These are phyloP conservation scores for Microcebus tavaratra DNA, from an alignment of 2,113 vertebrate species.

Conservation along the genomic window DNA sequence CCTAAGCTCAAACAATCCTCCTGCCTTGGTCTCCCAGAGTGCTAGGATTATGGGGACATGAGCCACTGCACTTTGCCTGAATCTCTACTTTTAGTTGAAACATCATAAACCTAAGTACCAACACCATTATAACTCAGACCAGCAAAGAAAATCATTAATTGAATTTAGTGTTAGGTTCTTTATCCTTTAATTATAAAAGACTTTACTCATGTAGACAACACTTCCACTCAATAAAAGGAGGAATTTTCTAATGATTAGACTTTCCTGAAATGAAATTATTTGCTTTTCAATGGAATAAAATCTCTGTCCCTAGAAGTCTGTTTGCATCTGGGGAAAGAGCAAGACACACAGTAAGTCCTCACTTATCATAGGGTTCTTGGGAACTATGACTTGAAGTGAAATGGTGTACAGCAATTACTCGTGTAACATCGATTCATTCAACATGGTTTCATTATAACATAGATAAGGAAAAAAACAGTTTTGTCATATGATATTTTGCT, in stretches of 20 bases:
- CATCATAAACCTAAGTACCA: not conserved
- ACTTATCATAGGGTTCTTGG: not conserved
- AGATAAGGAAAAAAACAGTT: not conserved
- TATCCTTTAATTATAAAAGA: not conserved
- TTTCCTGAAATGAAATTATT: not conserved
- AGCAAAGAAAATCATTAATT: not conserved
- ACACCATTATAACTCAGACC: not conserved
- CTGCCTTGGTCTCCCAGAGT: too few relatives aligned
- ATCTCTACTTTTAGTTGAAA: slow-evolving; percentile 18
- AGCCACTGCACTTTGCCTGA: not conserved
- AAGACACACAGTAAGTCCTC: not conserved
- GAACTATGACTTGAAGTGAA: not conserved
- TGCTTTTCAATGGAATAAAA: not conserved
- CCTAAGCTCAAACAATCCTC: too few relatives aligned
- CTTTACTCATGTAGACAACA: not conserved
- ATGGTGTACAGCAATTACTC: not conserved
- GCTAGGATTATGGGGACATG: too few relatives aligned
- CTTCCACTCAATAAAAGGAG: not conserved
- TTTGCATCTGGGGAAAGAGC: not conserved
- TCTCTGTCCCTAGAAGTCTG: not conserved
- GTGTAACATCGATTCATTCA: not conserved
- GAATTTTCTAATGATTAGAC: not conserved
- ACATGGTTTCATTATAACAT: not conserved
- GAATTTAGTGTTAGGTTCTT: not conserved
- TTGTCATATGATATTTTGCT: not conserved